Base-by-base conservation (phyloP, 1,140 invertebrate genomes). In the Muscidifurax raptorellus region DNA sequence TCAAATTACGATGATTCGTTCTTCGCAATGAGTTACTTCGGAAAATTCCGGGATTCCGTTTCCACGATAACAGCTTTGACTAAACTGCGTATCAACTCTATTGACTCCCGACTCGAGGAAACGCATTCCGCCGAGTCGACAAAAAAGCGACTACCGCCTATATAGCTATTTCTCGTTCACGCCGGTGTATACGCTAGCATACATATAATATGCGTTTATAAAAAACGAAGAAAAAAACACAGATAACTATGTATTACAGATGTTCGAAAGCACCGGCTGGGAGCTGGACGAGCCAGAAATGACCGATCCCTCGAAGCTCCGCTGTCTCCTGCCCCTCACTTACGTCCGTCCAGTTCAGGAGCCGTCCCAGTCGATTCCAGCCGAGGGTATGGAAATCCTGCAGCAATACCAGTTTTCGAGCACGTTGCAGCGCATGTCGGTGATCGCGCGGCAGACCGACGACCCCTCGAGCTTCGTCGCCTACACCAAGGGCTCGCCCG, bases 381-480 rank as follows among this genome's bases (percentile, higher is more conserved):
- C 22, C 64, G 32, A 12, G 27, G 27, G 77, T 0, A 80, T 81
- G 72, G 97, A 96, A 9, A 97, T 99, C 86, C 95, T 99, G 0
- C 95, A 97, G 36, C 97, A 99, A 91, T 98, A 98, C 93, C 97
- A 98, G 83, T 99, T 99, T 91, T 97, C 97, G 75, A 99, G 98
- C 9, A 95, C 95, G n/a, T 93, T 98, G 1, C 98, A 99, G 91
- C 92, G 98, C 69, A 98, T 99, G 96, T 96, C 96, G 67, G 98
- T 99, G 0, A 96, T 99, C 78, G 95, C 95, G 1, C 94, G 96
- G 66, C 93, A 95, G 15, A 90, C 97, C 1, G 94, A 95, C n/a
- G 94, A 95, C 0, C 92, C 95, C 30, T 92, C 95, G 74, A 44
- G 32, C 6, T 96, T 97, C 87, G 94, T 95, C 79, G 94, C 97